Evolutionary conservation across 2,797 vertebrate genomes (phyloP), one percentile per base, ranked within the genome.

Genomic region (Falco columbarius): DNA sequence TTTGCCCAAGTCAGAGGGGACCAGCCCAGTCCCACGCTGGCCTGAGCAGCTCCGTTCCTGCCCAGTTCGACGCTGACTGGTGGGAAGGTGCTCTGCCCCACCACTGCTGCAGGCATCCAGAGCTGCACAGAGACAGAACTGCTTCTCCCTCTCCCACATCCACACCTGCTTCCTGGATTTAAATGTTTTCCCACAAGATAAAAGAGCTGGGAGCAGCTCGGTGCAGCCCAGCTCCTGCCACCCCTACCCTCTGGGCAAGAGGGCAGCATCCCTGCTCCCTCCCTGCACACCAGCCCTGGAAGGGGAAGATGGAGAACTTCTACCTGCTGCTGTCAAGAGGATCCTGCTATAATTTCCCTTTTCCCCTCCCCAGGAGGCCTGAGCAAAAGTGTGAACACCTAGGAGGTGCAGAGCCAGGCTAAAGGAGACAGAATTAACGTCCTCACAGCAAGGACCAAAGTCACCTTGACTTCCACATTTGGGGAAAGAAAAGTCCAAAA

Each of bases 401-500:
- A 14, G 12, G 62, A 81, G 16, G 17, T 84, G 24, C 16, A 30
- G 54, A 81, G 58, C 34, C 68, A 54, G 34, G 32, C 34, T 34
- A 22, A 49, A 38, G 49, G 55, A 68, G 27, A 27, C 56, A 61
- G 21, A 72, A 29, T 21, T 23, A 51, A 46, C 0, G 9, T 9
- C 16, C 34, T 40, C 6, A 5, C 34, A 66, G 62, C 70, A 70
- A 44, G 67, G 59, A 13, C 34, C 58, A 62, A 72, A 79, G 56
- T 9, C 47, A 26, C 38, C 63, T 68, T 21, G 13, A 17, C 12
- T 80, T 63, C 67, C 40, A 59, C 27, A 59, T 21, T 17, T 73
- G 67, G 71, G 23, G 74, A 93, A 90, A 81, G 23, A 49, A 29
- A 90, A 91, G 51, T n/a, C 66, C 18, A n/a, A 66, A 77, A 72